Evolutionary conservation across 1,140 invertebrate genomes (phyloP), one percentile per base, ranked within the genome.

Genomic region (Drosophila nigromelanica): DNA sequence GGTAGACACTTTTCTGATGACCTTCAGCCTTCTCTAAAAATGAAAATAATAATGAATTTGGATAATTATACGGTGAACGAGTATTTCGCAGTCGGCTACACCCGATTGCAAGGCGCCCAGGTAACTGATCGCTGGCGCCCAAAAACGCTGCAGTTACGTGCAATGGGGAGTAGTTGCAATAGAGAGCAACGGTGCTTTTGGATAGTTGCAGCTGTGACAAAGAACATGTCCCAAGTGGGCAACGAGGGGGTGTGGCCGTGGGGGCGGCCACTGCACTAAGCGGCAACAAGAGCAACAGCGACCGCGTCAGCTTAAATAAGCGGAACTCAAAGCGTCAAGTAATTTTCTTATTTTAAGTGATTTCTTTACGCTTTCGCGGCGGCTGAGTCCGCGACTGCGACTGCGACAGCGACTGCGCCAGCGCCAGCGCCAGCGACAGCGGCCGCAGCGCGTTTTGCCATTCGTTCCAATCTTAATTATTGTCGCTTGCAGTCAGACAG

Each of bases 381-480:
- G 43, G 42, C 73, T 70, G 45, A 51, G 42, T 21, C 40, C 12
- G 54, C 42, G 5, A 10, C 66, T 3, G 2, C 43, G 2, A n/a
- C 69, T 4, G 12, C 43, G 45, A n/a, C n/a, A n/a, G 54, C 42
- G 5, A 10, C 66, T 3, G 2, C 43, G 2, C 11, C 69, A 3
- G 12, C 43, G 45, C n/a, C n/a, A n/a, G n/a, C n/a, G n/a, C n/a
- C n/a, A n/a, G n/a, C n/a, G n/a, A n/a, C n/a, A n/a, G n/a, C n/a
- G n/a, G n/a, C n/a, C n/a, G n/a, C n/a, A n/a, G n/a, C n/a, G n/a
- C n/a, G n/a, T n/a, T 62, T 47, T 43, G 59, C 66, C 67, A 83
- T 85, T 80, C 70, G 74, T 75, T 86, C 70, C 81, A 70, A 86
- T 86, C 81, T 80, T 85, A 85, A 85, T 85, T 86, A 75, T 85